Percentiles rank a stretch among this genome's conserved stretches.
Evolutionary conservation across 1,140 invertebrate species (phyloP).

Genomic region (Drosophila eugracilis): DNA sequence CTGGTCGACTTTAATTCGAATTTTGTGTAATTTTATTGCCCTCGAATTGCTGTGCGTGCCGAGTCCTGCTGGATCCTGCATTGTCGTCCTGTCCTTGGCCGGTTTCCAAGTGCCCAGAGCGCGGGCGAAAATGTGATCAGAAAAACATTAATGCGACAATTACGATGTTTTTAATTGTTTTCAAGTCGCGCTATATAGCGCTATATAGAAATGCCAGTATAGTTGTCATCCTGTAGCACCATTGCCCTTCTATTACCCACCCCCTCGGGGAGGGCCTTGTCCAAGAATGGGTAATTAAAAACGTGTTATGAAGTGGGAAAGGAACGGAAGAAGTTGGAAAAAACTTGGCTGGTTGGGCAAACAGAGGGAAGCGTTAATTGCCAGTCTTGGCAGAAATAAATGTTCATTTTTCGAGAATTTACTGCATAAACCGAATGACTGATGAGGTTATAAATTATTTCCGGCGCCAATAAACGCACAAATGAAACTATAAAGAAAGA

Average conservation of each 20-base stretch:
- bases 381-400: conserved; percentile 61
- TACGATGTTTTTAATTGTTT: conserved; percentile 81
- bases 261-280: conserved; percentile 19
- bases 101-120: conserved; percentile 37
- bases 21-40: conserved; percentile 62
- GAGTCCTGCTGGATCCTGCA: conserved; percentile 26
- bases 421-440: conserved; percentile 69
- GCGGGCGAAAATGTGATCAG: conserved; percentile 67
- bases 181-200: conserved; percentile 61
- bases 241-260: conserved; percentile 11
- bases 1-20: conserved; percentile 52
- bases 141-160: conserved; percentile 80
- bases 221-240: conserved; percentile 23
- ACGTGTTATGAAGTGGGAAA: conserved; percentile 62
- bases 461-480: conserved; percentile 4
- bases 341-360: conserved; percentile 39
- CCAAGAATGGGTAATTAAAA: conserved; percentile 77
- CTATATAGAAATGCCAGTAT: conserved; percentile 46
- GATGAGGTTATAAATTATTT: conserved; percentile 64
- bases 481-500: conserved; percentile 18
- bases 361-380: conserved; percentile 61
- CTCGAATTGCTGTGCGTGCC: conserved; percentile 60
- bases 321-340: conserved; percentile 17
- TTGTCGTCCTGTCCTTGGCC: conserved; percentile 33
- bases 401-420: conserved; percentile 56